phyloP scores from a whole-genome alignment of 1,140 invertebrate genomes.

The Ceratina japonica region DNA sequence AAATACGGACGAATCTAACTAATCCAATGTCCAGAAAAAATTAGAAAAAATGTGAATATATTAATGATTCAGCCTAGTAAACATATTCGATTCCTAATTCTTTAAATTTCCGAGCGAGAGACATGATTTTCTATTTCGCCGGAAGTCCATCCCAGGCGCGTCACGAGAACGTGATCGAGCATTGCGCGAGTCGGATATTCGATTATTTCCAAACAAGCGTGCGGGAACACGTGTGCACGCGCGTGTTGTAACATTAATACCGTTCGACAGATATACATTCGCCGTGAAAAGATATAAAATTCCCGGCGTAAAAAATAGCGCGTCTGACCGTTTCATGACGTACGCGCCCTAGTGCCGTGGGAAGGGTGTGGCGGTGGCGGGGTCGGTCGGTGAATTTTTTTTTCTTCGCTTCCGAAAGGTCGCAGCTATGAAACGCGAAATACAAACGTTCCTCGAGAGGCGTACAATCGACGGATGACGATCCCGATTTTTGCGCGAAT shows the following conservation, averaged over 20 bases:
- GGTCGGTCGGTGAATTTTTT: slow-evolving; percentile 26
- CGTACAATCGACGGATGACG: slow-evolving; percentile 42
- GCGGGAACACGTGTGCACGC: slow-evolving; percentile 15
- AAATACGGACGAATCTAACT: too few relatives aligned
- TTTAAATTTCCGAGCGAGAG: not conserved
- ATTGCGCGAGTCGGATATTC: not conserved
- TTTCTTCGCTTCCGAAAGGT: slow-evolving; percentile 41
- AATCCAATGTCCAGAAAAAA: too few relatives aligned
- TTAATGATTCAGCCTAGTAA: not conserved
- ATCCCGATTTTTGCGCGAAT: slow-evolving; percentile 37
- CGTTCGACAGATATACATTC: slow-evolving; percentile 46
- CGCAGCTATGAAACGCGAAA: slow-evolving; percentile 52
- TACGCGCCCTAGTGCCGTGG: too few relatives aligned
- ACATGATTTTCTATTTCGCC: not conserved
- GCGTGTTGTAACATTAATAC: slow-evolving; percentile 40
- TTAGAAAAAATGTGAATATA: too few relatives aligned
- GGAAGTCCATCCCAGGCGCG: not conserved
- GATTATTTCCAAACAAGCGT: slow-evolving; percentile 32
- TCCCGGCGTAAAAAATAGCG: not conserved
- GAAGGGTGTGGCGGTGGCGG: not conserved
- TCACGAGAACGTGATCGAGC: not conserved
- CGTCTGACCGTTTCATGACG: too few relatives aligned
- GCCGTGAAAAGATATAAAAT: slow-evolving; percentile 31
- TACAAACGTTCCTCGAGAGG: slow-evolving; percentile 54
- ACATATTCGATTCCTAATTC: too few relatives aligned